phyloP scores from a whole-genome alignment of 2,113 vertebrate genomes.

The Tringa solitaria region DNA sequence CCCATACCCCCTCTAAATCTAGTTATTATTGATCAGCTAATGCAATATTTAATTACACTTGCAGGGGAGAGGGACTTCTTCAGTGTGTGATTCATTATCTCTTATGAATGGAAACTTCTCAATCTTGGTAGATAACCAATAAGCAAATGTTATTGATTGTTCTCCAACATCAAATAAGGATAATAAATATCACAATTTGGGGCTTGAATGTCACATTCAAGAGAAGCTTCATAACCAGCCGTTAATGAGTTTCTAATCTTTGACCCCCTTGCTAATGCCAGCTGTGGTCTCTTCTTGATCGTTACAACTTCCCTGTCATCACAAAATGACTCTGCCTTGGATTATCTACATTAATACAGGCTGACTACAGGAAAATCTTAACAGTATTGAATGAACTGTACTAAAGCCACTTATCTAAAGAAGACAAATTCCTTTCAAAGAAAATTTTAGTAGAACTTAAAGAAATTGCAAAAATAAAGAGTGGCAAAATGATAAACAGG shows the following conservation, averaged over 20 bases:
- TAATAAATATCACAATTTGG: conserved; percentile 46
- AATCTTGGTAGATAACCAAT: conserved; percentile 31
- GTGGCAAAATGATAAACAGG: background rate
- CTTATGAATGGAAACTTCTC: conserved; percentile 44
- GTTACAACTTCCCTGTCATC: background rate
- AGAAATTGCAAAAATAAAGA: background rate
- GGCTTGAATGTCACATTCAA: background rate
- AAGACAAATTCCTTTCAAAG: background rate
- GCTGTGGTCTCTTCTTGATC: background rate
- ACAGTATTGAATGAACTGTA: background rate
- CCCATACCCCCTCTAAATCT: background rate
- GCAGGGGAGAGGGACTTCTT: background rate
- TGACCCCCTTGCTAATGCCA: background rate
- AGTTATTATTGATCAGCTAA: conserved; percentile 53
- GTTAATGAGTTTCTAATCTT: conserved; percentile 39
- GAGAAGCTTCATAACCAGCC: conserved; percentile 4
- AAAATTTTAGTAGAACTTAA: background rate
- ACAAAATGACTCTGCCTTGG: background rate
- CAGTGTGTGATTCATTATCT: conserved; percentile 14
- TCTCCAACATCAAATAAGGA: conserved; percentile 12
- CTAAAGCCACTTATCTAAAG: background rate
- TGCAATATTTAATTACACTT: conserved; percentile 47
- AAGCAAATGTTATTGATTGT: conserved; percentile 41
- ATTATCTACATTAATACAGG: background rate
- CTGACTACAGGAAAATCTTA: background rate